Conservation (phyloP, 2,113 vertebrate genomes). For the Oreochromis aureus region DNA sequence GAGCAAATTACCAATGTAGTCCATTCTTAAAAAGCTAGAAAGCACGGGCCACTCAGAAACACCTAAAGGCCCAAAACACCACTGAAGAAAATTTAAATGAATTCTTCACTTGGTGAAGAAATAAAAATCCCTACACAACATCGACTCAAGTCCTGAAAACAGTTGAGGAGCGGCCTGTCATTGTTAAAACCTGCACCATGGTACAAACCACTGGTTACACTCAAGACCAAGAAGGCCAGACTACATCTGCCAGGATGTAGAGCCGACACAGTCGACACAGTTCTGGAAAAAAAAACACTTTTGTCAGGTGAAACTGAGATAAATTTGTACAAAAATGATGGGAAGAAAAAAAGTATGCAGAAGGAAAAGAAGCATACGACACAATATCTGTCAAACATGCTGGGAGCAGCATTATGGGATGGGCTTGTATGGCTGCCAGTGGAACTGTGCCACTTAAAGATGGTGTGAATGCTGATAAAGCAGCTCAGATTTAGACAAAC, state of each 20-base stretch:
- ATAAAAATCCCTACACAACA: not conserved
- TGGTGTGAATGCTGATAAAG: not conserved
- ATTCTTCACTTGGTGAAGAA: not conserved
- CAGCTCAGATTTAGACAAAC: not conserved
- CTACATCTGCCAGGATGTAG: not conserved
- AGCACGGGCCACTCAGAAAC: rapidly evolving
- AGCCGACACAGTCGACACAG: not conserved
- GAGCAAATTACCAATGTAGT: not conserved
- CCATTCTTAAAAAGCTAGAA: not conserved
- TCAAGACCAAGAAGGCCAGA: rapidly evolving
- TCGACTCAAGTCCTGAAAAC: not conserved
- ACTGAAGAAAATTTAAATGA: not conserved
- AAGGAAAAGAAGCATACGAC: not conserved
- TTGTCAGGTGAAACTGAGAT: not conserved
- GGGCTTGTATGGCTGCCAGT: not conserved
- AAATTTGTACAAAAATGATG: rapidly evolving
- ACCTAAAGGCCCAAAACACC: not conserved
- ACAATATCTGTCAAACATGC: not conserved
- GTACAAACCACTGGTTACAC: not conserved
- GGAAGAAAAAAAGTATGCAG: not conserved
- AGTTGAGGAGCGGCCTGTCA: not conserved
- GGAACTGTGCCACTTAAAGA: not conserved
- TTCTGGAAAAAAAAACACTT: not conserved
- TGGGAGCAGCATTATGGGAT: not conserved
- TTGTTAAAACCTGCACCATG: not conserved